A percentile compares a stretch with the other conserved stretches of the same genome.
Evolutionary conservation across 2,113 vertebrate genomes (phyloP).

Genomic region (Pipra filicauda): DNA sequence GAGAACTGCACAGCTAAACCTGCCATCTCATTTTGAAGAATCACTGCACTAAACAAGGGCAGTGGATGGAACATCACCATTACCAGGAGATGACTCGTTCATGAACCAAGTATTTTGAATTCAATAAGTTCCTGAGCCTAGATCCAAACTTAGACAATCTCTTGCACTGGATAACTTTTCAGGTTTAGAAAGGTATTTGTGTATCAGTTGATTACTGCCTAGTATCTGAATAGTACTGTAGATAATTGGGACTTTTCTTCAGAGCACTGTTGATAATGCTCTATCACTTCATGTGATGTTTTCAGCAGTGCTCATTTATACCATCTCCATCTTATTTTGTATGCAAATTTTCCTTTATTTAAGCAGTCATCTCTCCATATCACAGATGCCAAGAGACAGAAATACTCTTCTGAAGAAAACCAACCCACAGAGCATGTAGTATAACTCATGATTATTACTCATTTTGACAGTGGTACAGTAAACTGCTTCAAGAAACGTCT

Average conservation of each 20-base stretch:
- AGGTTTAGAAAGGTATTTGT: not conserved
- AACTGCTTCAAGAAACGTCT: not conserved
- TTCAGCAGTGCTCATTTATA: constrained; percentile 23
- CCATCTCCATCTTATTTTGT: not conserved
- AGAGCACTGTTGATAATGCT: not conserved
- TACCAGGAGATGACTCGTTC: not conserved
- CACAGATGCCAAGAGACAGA: constrained; percentile 29
- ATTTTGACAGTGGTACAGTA: constrained; percentile 3
- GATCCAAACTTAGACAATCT: not conserved
- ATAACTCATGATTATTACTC: constrained; percentile 62
- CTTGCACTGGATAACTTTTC: not conserved
- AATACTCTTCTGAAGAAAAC: constrained; percentile 41
- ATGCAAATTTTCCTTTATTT: constrained; percentile 48
- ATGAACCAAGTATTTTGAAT: not conserved
- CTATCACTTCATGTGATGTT: constrained; percentile 19
- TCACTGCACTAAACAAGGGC: not conserved
- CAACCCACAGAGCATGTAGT: constrained; percentile 40
- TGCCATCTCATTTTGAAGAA: not conserved
- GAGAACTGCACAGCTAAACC: not conserved
- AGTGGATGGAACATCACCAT: not conserved
- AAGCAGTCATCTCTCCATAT: constrained; percentile 8
- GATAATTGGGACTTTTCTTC: not conserved
- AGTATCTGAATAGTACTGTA: not conserved
- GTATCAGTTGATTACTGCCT: not conserved
- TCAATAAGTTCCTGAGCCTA: not conserved